Evolutionary conservation across 2,113 vertebrate genomes (phyloP).

Genomic region (Nycticorax nycticorax): DNA sequence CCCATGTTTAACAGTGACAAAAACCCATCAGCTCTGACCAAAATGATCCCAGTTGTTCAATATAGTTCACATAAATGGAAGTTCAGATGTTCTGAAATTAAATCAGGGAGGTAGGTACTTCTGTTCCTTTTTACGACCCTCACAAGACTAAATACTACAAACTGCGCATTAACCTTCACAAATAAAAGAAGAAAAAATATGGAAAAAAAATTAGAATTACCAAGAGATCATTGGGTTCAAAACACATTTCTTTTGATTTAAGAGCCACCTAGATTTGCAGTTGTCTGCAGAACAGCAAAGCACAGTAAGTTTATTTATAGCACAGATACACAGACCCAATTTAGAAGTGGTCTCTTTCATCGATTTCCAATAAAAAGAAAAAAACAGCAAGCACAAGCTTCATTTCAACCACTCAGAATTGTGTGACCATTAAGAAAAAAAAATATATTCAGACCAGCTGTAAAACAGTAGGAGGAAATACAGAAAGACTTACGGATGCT

Average conservation of each 20-base stretch:
- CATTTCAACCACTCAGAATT: background rate
- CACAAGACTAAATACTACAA: background rate
- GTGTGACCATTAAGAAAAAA: background rate
- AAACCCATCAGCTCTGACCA: background rate
- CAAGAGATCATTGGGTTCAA: background rate
- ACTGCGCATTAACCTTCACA: background rate
- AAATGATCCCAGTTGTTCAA: background rate
- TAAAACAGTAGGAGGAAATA: background rate
- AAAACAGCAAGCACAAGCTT: background rate
- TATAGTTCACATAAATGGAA: background rate
- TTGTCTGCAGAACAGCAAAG: background rate
- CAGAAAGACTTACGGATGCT: background rate
- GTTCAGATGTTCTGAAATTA: background rate
- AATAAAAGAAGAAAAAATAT: background rate
- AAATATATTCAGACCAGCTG: background rate
- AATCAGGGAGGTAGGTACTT: background rate
- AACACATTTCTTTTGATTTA: background rate
- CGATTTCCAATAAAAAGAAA: slow-evolving; percentile 56
- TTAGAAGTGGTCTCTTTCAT: slow-evolving; percentile 26
- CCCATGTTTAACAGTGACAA: background rate
- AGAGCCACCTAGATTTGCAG: background rate
- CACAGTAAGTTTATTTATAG: slow-evolving; percentile 35
- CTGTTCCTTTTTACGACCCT: background rate
- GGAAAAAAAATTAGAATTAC: background rate
- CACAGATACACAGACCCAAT: slow-evolving; percentile 12